A percentile compares a stretch with the other conserved stretches of the same genome.
phyloP scores from a whole-genome alignment of 2,888 invertebrate species.

The Orthosia gothica region DNA sequence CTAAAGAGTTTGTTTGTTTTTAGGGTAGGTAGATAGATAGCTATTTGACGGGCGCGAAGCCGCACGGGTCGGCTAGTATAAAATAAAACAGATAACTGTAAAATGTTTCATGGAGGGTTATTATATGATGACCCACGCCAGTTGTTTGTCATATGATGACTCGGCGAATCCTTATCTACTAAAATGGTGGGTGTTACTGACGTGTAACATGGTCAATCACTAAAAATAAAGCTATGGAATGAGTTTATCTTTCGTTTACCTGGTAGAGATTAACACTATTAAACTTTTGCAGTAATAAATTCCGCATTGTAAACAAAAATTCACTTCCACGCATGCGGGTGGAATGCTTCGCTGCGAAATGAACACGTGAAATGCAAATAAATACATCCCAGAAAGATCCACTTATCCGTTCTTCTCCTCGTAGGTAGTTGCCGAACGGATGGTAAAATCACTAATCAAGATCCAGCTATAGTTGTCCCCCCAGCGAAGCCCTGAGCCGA shows the following conservation, averaged over 20 bases:
- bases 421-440: no score
- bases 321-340: conserved; percentile 14
- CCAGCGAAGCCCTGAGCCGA: no score
- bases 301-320: conserved; percentile 26
- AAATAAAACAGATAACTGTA: neutral
- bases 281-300: conserved; percentile 21
- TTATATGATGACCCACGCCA: conserved; percentile 5
- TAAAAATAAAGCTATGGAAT: conserved; percentile 30
- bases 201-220: conserved; percentile 16
- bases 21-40: no score
- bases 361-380: conserved; percentile 12
- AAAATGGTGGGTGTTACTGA: conserved; percentile 1
- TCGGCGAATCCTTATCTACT: conserved; percentile 35
- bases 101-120: neutral
- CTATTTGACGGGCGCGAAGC: no score
- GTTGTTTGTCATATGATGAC: conserved; percentile 36
- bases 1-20: no score
- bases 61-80: no score
- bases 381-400: neutral
- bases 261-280: neutral
- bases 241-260: conserved; percentile 18
- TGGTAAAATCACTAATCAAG: no score
- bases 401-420: no score
- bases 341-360: conserved; percentile 29
- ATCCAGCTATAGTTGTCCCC: no score